Conservation (phyloP, 2,113 vertebrate genomes). For the Phaetusa simplex region DNA sequence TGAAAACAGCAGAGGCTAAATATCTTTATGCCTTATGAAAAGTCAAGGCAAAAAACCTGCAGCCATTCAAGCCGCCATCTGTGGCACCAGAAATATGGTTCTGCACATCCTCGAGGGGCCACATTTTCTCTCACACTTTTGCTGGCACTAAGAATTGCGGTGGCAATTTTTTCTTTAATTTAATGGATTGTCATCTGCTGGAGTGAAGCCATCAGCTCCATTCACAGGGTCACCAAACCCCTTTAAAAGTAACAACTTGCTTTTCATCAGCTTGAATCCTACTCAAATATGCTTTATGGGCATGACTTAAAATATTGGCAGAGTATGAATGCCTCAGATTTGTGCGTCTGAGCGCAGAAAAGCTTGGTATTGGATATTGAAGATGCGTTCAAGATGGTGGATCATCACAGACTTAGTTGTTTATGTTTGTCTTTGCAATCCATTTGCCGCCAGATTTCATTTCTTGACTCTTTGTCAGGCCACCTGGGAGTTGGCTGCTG, state of each 20-base stretch:
- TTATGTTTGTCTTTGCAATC: neutral
- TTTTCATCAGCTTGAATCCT: slow-evolving; percentile 38
- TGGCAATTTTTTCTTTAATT: neutral
- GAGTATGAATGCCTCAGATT: neutral
- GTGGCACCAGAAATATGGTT: neutral
- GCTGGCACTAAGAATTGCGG: neutral
- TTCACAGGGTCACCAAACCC: neutral
- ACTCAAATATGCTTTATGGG: neutral
- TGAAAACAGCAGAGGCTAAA: neutral
- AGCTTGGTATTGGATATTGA: neutral
- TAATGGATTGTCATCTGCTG: slow-evolving; percentile 26
- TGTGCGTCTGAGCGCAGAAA: neutral
- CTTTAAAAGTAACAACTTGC: slow-evolving; percentile 27
- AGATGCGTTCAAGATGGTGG: neutral
- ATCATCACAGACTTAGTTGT: neutral
- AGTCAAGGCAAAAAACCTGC: neutral
- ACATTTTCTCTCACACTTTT: slow-evolving; percentile 4
- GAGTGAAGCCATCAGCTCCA: neutral
- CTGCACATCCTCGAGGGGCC: neutral
- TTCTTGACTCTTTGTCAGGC: neutral
- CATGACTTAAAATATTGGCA: slow-evolving; percentile 17
- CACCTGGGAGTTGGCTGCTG: neutral
- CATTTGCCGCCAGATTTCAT: neutral
- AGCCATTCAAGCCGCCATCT: neutral
- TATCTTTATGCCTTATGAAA: neutral